Evolutionary conservation across 2,888 invertebrate species (phyloP).

Genomic region (Brenthis hecate): DNA sequence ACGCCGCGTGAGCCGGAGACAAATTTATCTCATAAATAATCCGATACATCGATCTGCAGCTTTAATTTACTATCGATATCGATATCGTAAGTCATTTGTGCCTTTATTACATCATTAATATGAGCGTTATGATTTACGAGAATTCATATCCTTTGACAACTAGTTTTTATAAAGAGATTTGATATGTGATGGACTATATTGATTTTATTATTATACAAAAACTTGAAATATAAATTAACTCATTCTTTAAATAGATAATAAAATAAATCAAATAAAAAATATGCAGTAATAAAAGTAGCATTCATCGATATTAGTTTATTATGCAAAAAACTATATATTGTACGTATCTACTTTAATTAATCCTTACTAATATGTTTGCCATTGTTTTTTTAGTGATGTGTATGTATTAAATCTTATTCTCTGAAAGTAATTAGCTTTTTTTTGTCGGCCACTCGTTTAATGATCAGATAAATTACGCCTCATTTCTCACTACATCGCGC

Average conservation of each 20-base stretch:
- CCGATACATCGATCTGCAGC: constrained; percentile 72
- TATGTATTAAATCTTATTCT: background rate
- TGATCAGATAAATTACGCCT: constrained; percentile 41
- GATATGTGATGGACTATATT: background rate
- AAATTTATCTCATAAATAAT: constrained; percentile 79
- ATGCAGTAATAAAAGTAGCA: too few species aligned
- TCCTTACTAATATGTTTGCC: too few species aligned
- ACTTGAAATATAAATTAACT: too few species aligned
- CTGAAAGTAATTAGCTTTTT: constrained; percentile 32
- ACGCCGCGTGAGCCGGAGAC: constrained; percentile 66
- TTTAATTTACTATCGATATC: constrained; percentile 71
- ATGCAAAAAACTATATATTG: too few species aligned
- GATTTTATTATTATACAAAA: background rate
- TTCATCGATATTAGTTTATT: too few species aligned
- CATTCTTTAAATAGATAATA: too few species aligned
- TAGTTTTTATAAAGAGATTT: constrained; percentile 1
- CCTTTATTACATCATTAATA: constrained; percentile 63
- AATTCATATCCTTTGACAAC: constrained; percentile 20
- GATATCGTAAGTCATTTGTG: constrained; percentile 71
- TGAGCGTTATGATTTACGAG: constrained; percentile 34
- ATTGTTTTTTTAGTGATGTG: background rate
- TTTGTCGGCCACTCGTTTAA: constrained; percentile 42
- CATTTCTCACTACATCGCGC: constrained; percentile 41
- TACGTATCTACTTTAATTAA: too few species aligned
- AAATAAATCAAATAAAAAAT: too few species aligned